These are phyloP conservation scores for Entomobrya proxima DNA, from an alignment of 2,888 invertebrate genomes.

Conservation along the genomic window DNA sequence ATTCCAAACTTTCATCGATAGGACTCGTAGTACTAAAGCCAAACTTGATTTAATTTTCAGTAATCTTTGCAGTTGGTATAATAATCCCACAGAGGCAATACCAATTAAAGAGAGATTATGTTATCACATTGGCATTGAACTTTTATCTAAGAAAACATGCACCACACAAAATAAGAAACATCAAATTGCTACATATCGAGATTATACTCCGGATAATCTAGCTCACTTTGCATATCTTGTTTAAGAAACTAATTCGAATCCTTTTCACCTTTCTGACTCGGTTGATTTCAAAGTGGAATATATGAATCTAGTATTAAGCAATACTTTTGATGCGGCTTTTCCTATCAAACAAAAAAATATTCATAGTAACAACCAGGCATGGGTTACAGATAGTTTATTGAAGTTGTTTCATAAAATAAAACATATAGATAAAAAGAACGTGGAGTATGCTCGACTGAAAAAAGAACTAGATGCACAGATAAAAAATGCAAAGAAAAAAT, in stretches of 20 bases:
- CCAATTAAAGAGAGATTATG: too few species aligned
- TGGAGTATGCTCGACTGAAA: background rate
- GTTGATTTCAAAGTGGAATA: slow-evolving; percentile 4
- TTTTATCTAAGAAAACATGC: too few species aligned
- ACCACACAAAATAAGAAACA: background rate
- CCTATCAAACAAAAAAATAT: background rate
- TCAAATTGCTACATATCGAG: background rate
- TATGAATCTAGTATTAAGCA: background rate
- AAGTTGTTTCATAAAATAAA: background rate
- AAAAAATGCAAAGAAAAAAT: too few species aligned
- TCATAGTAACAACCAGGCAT: background rate
- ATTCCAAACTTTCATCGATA: too few species aligned
- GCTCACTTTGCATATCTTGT: background rate
- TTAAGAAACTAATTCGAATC: background rate
- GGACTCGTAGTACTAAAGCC: too few species aligned
- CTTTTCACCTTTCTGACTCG: background rate
- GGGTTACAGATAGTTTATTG: background rate
- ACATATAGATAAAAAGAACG: background rate
- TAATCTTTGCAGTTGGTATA: too few species aligned
- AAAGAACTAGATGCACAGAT: background rate
- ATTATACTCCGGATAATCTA: background rate
- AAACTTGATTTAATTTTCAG: too few species aligned
- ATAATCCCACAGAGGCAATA: too few species aligned
- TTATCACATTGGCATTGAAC: too few species aligned
- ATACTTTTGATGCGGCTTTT: background rate